Evolutionary conservation across 2,113 vertebrate species (phyloP).

Genomic region (Austrofundulus limnaeus): DNA sequence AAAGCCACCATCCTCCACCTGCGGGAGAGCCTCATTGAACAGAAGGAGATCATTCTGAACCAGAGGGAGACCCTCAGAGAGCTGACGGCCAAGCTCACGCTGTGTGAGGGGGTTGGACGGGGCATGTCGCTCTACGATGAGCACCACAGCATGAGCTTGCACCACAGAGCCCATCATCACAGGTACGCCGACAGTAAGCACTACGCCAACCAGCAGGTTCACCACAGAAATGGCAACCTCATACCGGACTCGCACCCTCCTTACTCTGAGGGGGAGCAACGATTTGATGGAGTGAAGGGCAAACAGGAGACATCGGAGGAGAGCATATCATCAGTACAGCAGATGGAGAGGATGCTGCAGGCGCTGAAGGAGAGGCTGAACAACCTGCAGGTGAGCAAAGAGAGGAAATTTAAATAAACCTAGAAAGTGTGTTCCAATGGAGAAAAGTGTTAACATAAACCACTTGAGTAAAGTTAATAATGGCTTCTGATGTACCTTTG

Average conservation of each 20-base stretch:
- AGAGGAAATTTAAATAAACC: conserved; percentile 2
- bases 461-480: not conserved
- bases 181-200: conserved; percentile 40
- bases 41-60: conserved; percentile 85
- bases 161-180: conserved; percentile 42
- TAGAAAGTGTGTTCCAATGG: not conserved
- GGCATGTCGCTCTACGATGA: conserved; percentile 51
- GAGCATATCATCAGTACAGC: conserved; percentile 68
- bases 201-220: conserved; percentile 57
- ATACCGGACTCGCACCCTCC: conserved; percentile 62
- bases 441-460: not conserved
- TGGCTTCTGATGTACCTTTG: conserved; percentile 2
- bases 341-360: conserved; percentile 82
- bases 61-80: conserved; percentile 84
- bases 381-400: conserved; percentile 79
- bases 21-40: conserved; percentile 82
- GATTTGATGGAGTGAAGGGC: conserved; percentile 61
- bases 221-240: conserved; percentile 57
- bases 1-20: conserved; percentile 82
- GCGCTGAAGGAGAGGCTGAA: conserved; percentile 82
- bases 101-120: conserved; percentile 77
- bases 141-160: conserved; percentile 28
- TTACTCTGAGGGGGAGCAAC: conserved; percentile 39
- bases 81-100: conserved; percentile 81
- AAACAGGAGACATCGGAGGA: conserved; percentile 71